phyloP scores from a whole-genome alignment of 2,888 invertebrate genomes.

The Tinea semifulvella region DNA sequence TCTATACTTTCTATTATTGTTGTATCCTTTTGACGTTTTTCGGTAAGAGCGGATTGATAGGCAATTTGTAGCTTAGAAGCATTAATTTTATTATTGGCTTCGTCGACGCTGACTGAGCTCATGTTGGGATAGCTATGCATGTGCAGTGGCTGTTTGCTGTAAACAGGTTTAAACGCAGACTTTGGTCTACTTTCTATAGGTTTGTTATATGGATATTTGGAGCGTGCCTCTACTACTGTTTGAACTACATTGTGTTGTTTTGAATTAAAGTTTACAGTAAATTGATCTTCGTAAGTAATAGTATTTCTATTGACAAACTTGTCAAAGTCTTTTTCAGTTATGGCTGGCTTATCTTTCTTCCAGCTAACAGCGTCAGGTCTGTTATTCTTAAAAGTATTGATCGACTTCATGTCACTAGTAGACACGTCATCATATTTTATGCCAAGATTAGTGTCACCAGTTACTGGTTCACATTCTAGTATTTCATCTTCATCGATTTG shows the following conservation, averaged over 20 bases:
- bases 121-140: slow-evolving; percentile 22
- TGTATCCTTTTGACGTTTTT: slow-evolving; percentile 42
- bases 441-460: slow-evolving; percentile 21
- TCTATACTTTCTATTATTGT: slow-evolving; percentile 43
- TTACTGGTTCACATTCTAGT: slow-evolving; percentile 35
- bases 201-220: neutral
- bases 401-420: no score
- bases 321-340: slow-evolving; percentile 59
- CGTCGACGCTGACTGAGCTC: slow-evolving; percentile 28
- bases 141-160: slow-evolving; percentile 25
- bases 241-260: slow-evolving; percentile 42
- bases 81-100: slow-evolving; percentile 35
- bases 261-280: slow-evolving; percentile 44
- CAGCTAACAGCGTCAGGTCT: no score
- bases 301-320: slow-evolving; percentile 57
- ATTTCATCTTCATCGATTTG: slow-evolving; percentile 18
- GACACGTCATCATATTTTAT: no score
- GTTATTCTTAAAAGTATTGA: no score
- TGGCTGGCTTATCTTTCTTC: slow-evolving; percentile 20
- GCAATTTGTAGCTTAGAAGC: slow-evolving; percentile 52
- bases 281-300: slow-evolving; percentile 45
- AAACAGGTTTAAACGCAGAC: neutral
- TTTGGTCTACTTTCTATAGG: neutral
- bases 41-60: slow-evolving; percentile 48
- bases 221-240: slow-evolving; percentile 33